These are phyloP conservation scores for Cylloceria caligata DNA, from an alignment of 2,888 invertebrate species.

Conservation along the genomic window DNA sequence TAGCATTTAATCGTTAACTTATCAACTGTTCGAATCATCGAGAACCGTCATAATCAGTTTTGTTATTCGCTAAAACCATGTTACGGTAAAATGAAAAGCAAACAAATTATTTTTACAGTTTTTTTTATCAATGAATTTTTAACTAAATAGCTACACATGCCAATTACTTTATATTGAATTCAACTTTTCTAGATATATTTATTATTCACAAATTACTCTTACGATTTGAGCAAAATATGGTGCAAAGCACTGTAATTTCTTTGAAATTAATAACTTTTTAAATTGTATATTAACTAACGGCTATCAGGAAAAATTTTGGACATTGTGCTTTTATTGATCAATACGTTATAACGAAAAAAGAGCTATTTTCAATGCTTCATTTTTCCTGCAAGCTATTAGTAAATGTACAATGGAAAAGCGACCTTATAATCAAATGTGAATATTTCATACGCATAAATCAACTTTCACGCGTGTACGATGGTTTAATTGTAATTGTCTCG, in stretches of 20 bases:
- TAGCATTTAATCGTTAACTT: not conserved
- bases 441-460: conserved; percentile 33
- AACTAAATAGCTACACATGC: not conserved
- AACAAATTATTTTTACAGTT: not conserved
- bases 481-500: not conserved
- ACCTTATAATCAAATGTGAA: conserved; percentile 35
- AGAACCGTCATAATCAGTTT: not conserved
- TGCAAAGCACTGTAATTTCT: not conserved
- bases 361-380: not conserved
- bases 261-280: not conserved
- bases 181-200: not conserved
- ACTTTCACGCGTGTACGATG: conserved; percentile 12
- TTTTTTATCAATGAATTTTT: not conserved
- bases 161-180: not conserved
- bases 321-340: not conserved
- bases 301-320: not conserved
- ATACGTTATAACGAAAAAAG: not conserved
- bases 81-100: not conserved
- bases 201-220: not conserved
- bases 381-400: conserved; percentile 1
- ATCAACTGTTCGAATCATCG: not conserved
- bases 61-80: not conserved
- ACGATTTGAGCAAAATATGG: not conserved
- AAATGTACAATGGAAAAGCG: conserved; percentile 33
- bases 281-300: not conserved